Evolutionary conservation across 2,888 invertebrate species (phyloP).

Genomic region (Timandra comae): DNA sequence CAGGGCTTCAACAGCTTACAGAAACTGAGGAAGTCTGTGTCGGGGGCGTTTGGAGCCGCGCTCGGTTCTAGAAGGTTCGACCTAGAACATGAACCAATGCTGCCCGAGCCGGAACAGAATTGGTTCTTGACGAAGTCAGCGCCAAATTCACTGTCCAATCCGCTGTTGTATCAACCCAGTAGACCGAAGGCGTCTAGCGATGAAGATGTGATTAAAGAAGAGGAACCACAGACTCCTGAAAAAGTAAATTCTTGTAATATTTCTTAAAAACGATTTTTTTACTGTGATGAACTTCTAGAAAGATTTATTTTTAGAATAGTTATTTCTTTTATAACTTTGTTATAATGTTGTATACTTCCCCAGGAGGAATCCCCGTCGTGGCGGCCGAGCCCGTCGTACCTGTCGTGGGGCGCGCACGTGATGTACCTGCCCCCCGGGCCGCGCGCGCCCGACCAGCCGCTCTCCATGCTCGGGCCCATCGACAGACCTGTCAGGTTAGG

Average conservation of each 20-base stretch:
- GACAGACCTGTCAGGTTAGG: conserved; percentile 61
- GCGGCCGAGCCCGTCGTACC: conserved; percentile 64
- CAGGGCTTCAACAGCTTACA: conserved; percentile 81
- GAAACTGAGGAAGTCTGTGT: conserved; percentile 83
- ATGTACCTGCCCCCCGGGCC: conserved; percentile 84
- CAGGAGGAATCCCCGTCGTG: conserved; percentile 51
- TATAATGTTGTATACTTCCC: no score
- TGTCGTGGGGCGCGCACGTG: conserved; percentile 82
- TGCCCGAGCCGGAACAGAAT: conserved; percentile 77
- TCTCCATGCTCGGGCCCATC: conserved; percentile 52
- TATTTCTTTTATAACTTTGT: no score
- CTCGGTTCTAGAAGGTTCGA: conserved; percentile 70
- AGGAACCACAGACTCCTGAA: conserved; percentile 45
- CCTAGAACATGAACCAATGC: conserved; percentile 67
- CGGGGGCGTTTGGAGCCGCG: conserved; percentile 76
- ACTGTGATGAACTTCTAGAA: no score
- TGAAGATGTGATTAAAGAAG: conserved; percentile 56
- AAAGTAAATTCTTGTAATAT: no score
- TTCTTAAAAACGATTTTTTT: no score
- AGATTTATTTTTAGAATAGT: no score
- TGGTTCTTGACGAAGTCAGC: conserved; percentile 90
- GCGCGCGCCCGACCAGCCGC: conserved; percentile 58
- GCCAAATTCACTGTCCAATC: conserved; percentile 85
- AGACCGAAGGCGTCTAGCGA: conserved; percentile 46
- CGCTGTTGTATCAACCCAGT: conserved; percentile 50